phyloP scores from a whole-genome alignment of 2,113 vertebrate genomes.

The Phaetusa simplex region DNA sequence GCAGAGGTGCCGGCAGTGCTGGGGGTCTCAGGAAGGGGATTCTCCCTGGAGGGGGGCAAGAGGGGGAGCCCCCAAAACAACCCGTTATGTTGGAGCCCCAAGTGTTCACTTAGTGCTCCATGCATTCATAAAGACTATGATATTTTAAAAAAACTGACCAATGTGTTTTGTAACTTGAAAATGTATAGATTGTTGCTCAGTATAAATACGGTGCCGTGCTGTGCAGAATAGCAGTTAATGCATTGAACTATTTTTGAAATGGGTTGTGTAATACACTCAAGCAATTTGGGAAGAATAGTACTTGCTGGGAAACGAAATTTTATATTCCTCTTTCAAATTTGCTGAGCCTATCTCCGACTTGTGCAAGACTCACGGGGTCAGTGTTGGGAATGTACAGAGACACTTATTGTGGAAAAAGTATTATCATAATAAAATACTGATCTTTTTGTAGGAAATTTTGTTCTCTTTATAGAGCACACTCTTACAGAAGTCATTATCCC shows the following conservation, averaged over 20 bases:
- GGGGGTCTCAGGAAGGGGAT: background rate
- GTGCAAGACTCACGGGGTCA: background rate
- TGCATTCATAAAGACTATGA: background rate
- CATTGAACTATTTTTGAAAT: background rate
- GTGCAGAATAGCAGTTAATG: background rate
- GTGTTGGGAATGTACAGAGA: background rate
- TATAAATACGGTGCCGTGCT: background rate
- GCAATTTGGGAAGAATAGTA: background rate
- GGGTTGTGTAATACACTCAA: background rate
- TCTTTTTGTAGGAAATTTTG: background rate
- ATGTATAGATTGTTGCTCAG: background rate
- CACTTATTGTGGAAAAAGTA: background rate
- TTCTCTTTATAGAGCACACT: rapidly evolving
- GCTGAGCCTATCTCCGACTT: background rate
- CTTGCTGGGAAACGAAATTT: background rate
- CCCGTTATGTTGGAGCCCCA: rapidly evolving
- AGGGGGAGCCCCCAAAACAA: background rate
- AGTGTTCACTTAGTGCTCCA: background rate
- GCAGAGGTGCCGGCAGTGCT: rapidly evolving
- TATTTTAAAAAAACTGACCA: background rate
- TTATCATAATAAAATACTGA: background rate
- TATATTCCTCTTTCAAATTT: background rate
- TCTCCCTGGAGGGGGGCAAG: background rate
- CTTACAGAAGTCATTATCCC: background rate
- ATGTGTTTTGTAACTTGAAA: background rate